Percentiles rank a stretch among this genome's conserved stretches.
Evolutionary conservation across 2,888 invertebrate genomes (phyloP).

Genomic region (Dolichopus griseipennis): DNA sequence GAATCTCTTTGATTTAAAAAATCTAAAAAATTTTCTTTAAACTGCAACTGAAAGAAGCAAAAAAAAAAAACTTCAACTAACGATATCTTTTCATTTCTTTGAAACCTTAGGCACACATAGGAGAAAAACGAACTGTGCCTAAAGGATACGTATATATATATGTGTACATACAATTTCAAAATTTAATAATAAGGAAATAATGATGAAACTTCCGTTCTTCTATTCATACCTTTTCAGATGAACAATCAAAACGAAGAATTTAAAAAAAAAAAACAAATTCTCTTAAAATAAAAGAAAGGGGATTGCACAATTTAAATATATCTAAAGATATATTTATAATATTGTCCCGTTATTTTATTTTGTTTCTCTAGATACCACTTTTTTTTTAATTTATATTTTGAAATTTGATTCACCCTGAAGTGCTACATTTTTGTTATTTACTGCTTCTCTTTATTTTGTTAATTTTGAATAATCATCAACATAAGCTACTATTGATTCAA

Average conservation of each 20-base stretch:
- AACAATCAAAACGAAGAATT: too few relatives aligned
- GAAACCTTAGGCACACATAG: not conserved
- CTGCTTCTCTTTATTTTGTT: too few relatives aligned
- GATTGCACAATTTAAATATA: not conserved
- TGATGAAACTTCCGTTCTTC: too few relatives aligned
- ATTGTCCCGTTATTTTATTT: not conserved
- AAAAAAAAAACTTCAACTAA: not conserved
- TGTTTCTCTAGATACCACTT: not conserved
- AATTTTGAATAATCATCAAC: too few relatives aligned
- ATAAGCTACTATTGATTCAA: not conserved
- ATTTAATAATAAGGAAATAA: too few relatives aligned
- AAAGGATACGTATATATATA: not conserved
- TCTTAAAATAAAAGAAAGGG: not conserved
- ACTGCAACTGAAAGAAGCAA: not conserved
- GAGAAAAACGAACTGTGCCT: not conserved
- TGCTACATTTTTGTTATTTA: not conserved
- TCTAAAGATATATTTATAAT: not conserved
- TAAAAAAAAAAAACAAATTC: not conserved
- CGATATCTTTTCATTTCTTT: not conserved
- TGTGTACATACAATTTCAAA: too few relatives aligned
- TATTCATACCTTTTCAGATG: too few relatives aligned
- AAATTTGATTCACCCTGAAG: constrained; percentile 1
- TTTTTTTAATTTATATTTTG: not conserved
- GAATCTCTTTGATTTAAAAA: not conserved
- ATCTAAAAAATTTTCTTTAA: too few relatives aligned